These are phyloP conservation scores for Belgica antarctica DNA, from an alignment of 2,888 invertebrate genomes.

Conservation along the genomic window DNA sequence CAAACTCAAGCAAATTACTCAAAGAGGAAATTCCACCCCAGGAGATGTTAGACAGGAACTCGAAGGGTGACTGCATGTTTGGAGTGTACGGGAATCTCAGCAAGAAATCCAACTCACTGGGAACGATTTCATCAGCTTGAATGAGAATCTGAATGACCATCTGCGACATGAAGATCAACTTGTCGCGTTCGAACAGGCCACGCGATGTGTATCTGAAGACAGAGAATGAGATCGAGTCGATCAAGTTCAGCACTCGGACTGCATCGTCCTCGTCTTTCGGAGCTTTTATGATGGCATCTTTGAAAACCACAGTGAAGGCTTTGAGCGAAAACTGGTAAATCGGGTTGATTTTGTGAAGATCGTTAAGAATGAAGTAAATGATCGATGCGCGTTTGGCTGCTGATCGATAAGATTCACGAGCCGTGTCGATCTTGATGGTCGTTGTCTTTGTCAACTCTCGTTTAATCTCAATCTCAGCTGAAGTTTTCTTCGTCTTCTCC, in stretches of 20 bases:
- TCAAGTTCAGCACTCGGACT: constrained; percentile 69
- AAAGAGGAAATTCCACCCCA: constrained; percentile 84
- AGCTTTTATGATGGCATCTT: constrained; percentile 72
- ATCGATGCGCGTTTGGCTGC: constrained; percentile 85
- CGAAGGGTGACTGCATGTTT: constrained; percentile 72
- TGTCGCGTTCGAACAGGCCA: constrained; percentile 88
- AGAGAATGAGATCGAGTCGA: constrained; percentile 83
- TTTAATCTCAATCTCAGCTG: constrained; percentile 83
- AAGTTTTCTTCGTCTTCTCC: constrained; percentile 89
- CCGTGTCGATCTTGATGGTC: constrained; percentile 83
- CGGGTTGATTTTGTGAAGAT: constrained; percentile 86
- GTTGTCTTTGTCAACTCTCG: constrained; percentile 85
- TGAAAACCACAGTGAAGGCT: constrained; percentile 87
- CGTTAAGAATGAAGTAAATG: constrained; percentile 90
- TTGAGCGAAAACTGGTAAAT: constrained; percentile 95
- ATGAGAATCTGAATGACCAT: constrained; percentile 72
- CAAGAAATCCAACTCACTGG: constrained; percentile 79
- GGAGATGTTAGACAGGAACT: constrained; percentile 73
- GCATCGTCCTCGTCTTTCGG: constrained; percentile 67
- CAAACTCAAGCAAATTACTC: constrained; percentile 72
- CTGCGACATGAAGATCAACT: constrained; percentile 84
- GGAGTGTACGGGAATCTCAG: constrained; percentile 79
- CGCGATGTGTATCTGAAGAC: constrained; percentile 86
- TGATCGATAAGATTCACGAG: constrained; percentile 81
- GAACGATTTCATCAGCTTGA: constrained; percentile 65